A percentile compares a stretch with the other conserved stretches of the same genome.
Evolutionary conservation across 2,888 invertebrate genomes (phyloP).

Genomic region (Aporophyla lueneburgensis): DNA sequence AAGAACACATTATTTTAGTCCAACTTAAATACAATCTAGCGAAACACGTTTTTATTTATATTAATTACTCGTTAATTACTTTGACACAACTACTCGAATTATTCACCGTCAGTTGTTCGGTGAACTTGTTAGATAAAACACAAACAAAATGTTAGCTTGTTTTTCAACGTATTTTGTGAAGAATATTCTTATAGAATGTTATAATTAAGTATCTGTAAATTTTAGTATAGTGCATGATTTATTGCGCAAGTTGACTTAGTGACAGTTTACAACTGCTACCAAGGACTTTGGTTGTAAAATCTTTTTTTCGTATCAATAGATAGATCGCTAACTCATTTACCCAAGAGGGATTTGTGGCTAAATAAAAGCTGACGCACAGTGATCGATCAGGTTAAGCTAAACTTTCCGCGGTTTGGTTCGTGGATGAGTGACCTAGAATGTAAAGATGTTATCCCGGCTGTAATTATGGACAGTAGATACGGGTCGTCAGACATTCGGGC

Average conservation of each 20-base stretch:
- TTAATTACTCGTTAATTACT: constrained; percentile 51
- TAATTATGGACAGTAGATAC: too few species aligned
- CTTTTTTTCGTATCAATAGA: background rate
- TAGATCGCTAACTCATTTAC: too few species aligned
- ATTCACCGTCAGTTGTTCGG: constrained; percentile 26
- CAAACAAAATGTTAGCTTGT: constrained; percentile 47
- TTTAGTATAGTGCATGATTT: constrained; percentile 1
- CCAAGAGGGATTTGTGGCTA: too few species aligned
- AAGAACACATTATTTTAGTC: constrained; percentile 24
- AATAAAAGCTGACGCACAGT: too few species aligned
- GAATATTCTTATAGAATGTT: constrained; percentile 46
- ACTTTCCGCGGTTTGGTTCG: too few species aligned
- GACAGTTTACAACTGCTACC: background rate
- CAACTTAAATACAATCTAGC: constrained; percentile 38
- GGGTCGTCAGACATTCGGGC: too few species aligned
- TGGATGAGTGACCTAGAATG: too few species aligned
- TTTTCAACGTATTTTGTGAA: constrained; percentile 39
- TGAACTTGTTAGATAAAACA: constrained; percentile 24
- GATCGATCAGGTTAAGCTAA: too few species aligned
- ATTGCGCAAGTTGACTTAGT: constrained; percentile 9
- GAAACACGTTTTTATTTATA: constrained; percentile 57
- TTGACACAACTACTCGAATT: constrained; percentile 28
- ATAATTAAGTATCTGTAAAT: constrained; percentile 51
- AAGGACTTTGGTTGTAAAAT: too few species aligned
- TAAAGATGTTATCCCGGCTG: too few species aligned